A percentile compares a stretch with the other conserved stretches of the same genome.
Conservation (phyloP, 1,140 invertebrate genomes). For the Parapsyche elsis region DNA sequence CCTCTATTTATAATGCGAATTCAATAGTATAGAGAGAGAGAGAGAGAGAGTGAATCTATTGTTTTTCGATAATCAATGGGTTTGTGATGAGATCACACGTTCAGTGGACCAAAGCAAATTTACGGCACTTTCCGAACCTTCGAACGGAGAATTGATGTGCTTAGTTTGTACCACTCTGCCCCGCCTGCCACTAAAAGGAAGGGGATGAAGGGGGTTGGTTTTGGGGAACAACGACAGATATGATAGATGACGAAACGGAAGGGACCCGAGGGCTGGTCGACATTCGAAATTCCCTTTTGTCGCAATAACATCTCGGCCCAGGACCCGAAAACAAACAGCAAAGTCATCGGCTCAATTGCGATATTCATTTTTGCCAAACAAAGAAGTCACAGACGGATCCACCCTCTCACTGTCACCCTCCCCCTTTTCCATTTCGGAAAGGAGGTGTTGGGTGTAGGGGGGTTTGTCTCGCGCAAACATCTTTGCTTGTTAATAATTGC, state of each 20-base stretch:
- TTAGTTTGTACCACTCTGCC: neutral
- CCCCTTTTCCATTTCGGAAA: too few species aligned
- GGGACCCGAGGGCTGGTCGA: neutral
- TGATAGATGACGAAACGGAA: conserved; percentile 23
- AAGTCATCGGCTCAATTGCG: conserved; percentile 17
- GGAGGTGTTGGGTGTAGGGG: neutral
- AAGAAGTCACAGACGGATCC: conserved; percentile 6
- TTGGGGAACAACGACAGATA: conserved; percentile 13
- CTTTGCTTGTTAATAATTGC: conserved; percentile 22
- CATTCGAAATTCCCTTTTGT: conserved; percentile 21
- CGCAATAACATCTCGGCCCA: neutral
- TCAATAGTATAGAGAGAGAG: neutral
- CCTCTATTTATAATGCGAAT: too few species aligned
- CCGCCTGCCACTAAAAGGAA: neutral
- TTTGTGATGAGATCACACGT: neutral
- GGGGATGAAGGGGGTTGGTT: neutral
- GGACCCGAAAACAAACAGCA: neutral
- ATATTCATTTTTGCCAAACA: conserved; percentile 20
- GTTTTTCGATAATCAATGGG: conserved; percentile 8
- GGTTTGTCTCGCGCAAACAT: conserved; percentile 27
- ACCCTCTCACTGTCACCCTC: neutral
- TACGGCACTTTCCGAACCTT: conserved; percentile 16
- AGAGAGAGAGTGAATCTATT: neutral
- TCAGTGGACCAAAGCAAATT: conserved; percentile 17
- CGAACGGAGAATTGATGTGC: conserved; percentile 6